Base-by-base conservation (phyloP, 2,797 vertebrate species). In the Scomberomorus guttatus region DNA sequence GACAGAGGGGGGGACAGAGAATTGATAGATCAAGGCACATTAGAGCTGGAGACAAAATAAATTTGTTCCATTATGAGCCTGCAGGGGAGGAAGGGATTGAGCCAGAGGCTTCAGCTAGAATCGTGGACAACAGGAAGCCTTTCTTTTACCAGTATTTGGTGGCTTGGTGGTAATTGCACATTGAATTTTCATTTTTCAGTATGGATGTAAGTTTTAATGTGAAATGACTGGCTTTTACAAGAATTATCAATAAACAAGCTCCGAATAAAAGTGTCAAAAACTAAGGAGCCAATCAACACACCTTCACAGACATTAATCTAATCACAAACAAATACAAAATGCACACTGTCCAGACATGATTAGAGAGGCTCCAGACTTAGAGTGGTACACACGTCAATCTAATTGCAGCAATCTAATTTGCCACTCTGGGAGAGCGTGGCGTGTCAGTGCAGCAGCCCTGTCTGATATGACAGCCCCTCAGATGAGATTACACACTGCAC, bases 381-480 rank as follows among this genome's bases (percentile, higher is more conserved):
- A 82, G 56, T 13, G 13, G 20, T 51, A 75, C 78, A 81, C 68
- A 79, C 80, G 51, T 90, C 87, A 84, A 80, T 94, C 90, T 90
- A 90, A 91, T 90, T 92, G 88, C 72, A 73, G 75, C 70, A 69
- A 93, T 93, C 79, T 89, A 90, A 95, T 94, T 91, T 93, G 88
- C 80, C 83, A 84, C 78, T 87, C 59, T 78, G 88, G 82, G 88
- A 86, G 80, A 89, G 84, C 56, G 46, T 80, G 64, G 77, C 79
- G 13, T 89, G 90, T 91, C 88, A 80, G 81, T 69, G 85, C 86
- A 75, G 74, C 83, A 69, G 84, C 81, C 80, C 85, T 79, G 89
- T 88, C 87, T 87, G 91, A 94, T 91, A 88, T 93, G 90, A 93
- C 93, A 90, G 92, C 77, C 72, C 77, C 88, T 89, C 89, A 87